phyloP scores from a whole-genome alignment of 2,113 vertebrate species.

The Larimichthys polyactis region DNA sequence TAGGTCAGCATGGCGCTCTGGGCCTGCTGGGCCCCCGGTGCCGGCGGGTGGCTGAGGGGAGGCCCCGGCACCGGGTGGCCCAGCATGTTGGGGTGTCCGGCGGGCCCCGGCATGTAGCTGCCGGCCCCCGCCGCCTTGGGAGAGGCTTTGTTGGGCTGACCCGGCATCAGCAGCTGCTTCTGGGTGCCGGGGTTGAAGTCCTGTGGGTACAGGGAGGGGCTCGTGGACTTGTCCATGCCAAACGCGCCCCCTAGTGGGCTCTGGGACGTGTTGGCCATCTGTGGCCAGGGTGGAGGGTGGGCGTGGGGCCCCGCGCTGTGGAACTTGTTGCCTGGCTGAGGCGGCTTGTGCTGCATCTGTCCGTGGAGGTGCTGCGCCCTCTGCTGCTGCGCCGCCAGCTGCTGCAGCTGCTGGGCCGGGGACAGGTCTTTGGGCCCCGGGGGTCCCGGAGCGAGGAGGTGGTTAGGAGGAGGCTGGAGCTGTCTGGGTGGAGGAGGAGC shows the following conservation, averaged over 20 bases:
- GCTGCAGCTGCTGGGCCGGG: slow-evolving; percentile 88
- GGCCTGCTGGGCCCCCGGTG: slow-evolving; percentile 78
- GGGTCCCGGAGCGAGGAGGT: slow-evolving; percentile 78
- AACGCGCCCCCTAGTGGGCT: slow-evolving; percentile 88
- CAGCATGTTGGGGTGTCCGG: slow-evolving; percentile 86
- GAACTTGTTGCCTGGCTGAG: slow-evolving; percentile 80
- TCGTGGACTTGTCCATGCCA: slow-evolving; percentile 91
- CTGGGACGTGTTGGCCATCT: slow-evolving; percentile 85
- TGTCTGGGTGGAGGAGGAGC: slow-evolving; percentile 81
- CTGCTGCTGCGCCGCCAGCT: slow-evolving; percentile 90
- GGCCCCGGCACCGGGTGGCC: slow-evolving; percentile 81
- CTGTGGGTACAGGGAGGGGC: slow-evolving; percentile 90
- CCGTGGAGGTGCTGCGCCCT: slow-evolving; percentile 93
- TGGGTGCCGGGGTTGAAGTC: slow-evolving; percentile 90
- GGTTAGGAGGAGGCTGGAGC: slow-evolving; percentile 84
- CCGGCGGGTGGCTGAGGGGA: slow-evolving; percentile 84
- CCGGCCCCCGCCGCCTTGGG: slow-evolving; percentile 88
- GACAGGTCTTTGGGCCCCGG: slow-evolving; percentile 86
- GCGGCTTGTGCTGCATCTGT: slow-evolving; percentile 92
- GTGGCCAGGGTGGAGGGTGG: slow-evolving; percentile 90
- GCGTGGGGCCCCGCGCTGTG: slow-evolving; percentile 82
- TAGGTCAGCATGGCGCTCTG: slow-evolving; percentile 86
- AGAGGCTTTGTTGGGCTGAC: slow-evolving; percentile 89
- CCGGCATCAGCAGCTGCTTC: slow-evolving; percentile 89
- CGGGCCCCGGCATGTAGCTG: slow-evolving; percentile 81